Evolutionary conservation across 2,888 invertebrate genomes (phyloP).

Genomic region (Gymnoscelis rufifasciata): DNA sequence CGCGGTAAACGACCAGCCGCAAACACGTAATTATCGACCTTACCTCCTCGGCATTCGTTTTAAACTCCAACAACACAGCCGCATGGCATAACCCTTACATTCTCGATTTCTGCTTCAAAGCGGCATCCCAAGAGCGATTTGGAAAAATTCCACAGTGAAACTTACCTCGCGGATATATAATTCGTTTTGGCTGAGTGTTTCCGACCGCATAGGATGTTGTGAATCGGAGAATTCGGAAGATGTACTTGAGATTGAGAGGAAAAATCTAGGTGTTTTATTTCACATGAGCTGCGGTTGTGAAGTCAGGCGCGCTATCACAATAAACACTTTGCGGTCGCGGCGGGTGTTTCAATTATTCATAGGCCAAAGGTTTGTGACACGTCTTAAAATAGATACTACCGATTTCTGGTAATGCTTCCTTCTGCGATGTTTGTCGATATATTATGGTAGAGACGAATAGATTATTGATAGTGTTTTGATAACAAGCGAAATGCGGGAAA

Average conservation of each 20-base stretch:
- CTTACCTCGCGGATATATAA: conserved; percentile 50
- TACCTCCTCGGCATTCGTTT: conserved; percentile 46
- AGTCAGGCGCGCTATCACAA: conserved; percentile 65
- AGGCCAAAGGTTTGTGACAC: conserved; percentile 55
- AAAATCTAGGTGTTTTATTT: conserved; percentile 76
- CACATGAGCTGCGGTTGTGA: conserved; percentile 64
- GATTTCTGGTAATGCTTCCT: conserved; percentile 29
- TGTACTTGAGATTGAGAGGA: conserved; percentile 64
- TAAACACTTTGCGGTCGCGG: conserved; percentile 66
- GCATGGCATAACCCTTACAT: conserved; percentile 46
- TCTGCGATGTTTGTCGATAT: conserved; percentile 2
- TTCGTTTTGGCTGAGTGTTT: conserved; percentile 44
- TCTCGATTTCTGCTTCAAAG: conserved; percentile 40
- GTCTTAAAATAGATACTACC: conserved; percentile 51
- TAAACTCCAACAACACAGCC: conserved; percentile 49
- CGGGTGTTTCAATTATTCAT: conserved; percentile 65
- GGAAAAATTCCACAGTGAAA: conserved; percentile 41
- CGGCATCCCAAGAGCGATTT: conserved; percentile 43
- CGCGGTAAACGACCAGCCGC: conserved; percentile 40
- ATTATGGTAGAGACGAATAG: neutral
- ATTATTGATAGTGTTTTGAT: neutral
- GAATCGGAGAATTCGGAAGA: conserved; percentile 33
- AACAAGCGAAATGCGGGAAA: too few relatives aligned
- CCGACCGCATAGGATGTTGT: conserved; percentile 46
- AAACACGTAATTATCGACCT: conserved; percentile 54